Evolutionary conservation across 2,797 vertebrate genomes (phyloP), one percentile per base, ranked within the genome.

Genomic region (Alcedo atthis): DNA sequence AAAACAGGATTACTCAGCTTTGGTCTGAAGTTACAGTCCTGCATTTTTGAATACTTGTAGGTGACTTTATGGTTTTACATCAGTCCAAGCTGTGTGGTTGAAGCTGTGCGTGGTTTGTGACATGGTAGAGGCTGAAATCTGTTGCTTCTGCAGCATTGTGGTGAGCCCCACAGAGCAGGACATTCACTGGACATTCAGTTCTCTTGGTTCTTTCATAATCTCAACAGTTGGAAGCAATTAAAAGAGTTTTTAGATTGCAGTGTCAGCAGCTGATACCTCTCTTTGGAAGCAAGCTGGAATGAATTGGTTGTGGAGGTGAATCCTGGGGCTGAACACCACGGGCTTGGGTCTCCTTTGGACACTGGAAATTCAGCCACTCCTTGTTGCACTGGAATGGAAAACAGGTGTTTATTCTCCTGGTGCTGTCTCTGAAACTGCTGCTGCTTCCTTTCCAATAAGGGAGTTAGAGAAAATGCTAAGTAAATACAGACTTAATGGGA

Each of bases 1-100:
- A 96, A 94, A 96, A 91, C 57, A 91, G 93, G 87, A 96, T 95
- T 94, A 86, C 64, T 89, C 66, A 61, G 83, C 88, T 95, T 94
- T 93, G 83, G 85, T 96, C 90, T 93, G 75, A 91, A 96, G 90
- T 95, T 94, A 70, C 3, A 88, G 79, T 68, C 78, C 85, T 77
- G 81, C 58, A 26, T 80, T 85, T 96, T 55, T 26, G 2, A 82
- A 90, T 82, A 54, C 43, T 92, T 86, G 53, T 69, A 42, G 78
- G 64, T 86, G 93, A 92, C 83, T 91, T 95, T 58, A 51, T 68
- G 83, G 57, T 46, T 87, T 68, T 58, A 58, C 51, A 88, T 91
- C 71, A 71, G 7, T 53, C 49, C 42, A 70, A 79, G 35, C 8
- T 55, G 40, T 28, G n/a, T 68, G 73, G 62, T 54, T 78, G 83